A percentile compares a stretch with the other conserved stretches of the same genome.
Conservation (phyloP, 2,888 invertebrate genomes). For the Limnephilus auricula region DNA sequence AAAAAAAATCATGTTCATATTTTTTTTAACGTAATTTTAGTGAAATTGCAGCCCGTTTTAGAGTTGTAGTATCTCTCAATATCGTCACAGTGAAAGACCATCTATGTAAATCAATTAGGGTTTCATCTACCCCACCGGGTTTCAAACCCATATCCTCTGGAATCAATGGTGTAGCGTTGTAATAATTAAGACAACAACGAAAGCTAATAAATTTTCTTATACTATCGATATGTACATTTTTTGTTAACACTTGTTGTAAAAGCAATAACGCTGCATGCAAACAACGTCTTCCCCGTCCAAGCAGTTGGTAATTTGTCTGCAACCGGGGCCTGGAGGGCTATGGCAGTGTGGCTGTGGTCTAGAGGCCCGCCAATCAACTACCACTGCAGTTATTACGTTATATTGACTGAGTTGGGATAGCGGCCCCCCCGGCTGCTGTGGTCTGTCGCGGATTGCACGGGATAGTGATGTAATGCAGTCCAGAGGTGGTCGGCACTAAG, state of each 20-base stretch:
- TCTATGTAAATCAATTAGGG: no score
- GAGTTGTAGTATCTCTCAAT: no score
- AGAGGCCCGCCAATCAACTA: background rate
- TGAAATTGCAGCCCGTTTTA: no score
- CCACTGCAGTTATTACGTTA: constrained; percentile 10
- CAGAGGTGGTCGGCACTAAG: background rate
- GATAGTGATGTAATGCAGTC: background rate
- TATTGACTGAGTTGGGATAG: constrained; percentile 9
- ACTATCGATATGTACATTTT: background rate
- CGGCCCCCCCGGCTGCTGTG: constrained; percentile 11
- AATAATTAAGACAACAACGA: background rate
- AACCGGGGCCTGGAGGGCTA: background rate
- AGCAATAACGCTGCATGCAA: background rate
- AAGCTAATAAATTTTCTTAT: background rate
- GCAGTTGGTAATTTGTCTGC: background rate
- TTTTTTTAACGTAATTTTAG: no score
- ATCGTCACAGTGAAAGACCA: no score
- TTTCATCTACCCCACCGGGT: no score
- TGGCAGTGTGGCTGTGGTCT: background rate
- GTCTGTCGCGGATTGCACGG: constrained; percentile 4
- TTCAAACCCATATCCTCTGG: no score
- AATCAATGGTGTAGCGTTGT: no score
- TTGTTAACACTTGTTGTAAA: background rate
- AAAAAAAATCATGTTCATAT: no score
- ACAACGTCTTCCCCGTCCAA: background rate